These are phyloP conservation scores for Cantharis flavilabris DNA, from an alignment of 2,888 invertebrate genomes.

Conservation along the genomic window DNA sequence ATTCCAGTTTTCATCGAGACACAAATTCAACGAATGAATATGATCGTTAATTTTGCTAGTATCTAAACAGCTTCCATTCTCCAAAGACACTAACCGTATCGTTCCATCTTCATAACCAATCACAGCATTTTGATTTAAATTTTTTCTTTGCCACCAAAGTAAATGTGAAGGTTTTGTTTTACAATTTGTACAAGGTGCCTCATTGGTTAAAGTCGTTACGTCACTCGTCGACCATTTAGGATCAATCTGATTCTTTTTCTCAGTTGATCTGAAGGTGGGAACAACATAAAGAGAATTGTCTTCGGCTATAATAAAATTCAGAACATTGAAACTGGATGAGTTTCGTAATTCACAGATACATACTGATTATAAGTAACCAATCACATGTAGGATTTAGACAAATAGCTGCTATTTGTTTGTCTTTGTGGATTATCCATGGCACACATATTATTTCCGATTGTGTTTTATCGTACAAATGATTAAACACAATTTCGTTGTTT, in stretches of 20 bases:
- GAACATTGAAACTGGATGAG: background rate
- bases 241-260: constrained; percentile 59
- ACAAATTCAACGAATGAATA: constrained; percentile 68
- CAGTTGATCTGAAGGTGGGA: constrained; percentile 64
- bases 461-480: constrained; percentile 53
- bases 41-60: constrained; percentile 67
- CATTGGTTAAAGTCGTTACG: constrained; percentile 58
- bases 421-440: constrained; percentile 52
- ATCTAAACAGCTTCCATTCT: constrained; percentile 69
- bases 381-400: constrained; percentile 85
- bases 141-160: constrained; percentile 79
- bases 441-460: constrained; percentile 50
- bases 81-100: constrained; percentile 69
- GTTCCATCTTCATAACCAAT: constrained; percentile 70
- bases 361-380: constrained; percentile 71
- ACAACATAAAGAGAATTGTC: constrained; percentile 67
- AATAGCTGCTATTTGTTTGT: constrained; percentile 65
- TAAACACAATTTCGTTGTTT: constrained; percentile 51
- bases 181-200: constrained; percentile 46
- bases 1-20: constrained; percentile 73
- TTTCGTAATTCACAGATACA: constrained; percentile 33
- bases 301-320: constrained; percentile 48
- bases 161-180: constrained; percentile 62
- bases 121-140: constrained; percentile 70
- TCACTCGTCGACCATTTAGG: constrained; percentile 64